Conservation (phyloP, 53 echinoderm and acorn worm species). For the Actinopyga echinites region DNA sequence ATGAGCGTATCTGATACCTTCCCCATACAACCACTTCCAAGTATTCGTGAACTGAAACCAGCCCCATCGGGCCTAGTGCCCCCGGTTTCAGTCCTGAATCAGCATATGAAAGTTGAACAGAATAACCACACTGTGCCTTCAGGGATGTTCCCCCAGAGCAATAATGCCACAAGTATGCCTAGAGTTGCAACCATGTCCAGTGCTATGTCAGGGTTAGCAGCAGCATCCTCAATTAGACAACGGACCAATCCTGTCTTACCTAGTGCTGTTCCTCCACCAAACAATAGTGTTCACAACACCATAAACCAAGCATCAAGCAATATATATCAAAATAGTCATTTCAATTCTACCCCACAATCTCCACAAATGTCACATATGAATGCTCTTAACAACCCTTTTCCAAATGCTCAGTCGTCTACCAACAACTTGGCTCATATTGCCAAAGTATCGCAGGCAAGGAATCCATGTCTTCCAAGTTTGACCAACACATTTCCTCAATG, state of each 20-base stretch:
- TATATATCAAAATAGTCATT: neutral
- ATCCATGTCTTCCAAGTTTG: slow-evolving; percentile 27
- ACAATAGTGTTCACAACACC: neutral
- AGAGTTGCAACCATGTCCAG: neutral
- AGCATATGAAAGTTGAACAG: neutral
- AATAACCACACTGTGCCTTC: slow-evolving; percentile 30
- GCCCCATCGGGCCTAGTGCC: neutral
- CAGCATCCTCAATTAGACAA: neutral
- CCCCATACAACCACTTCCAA: slow-evolving; percentile 27
- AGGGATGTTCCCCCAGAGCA: slow-evolving; percentile 1
- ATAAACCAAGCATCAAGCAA: neutral
- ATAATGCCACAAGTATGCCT: slow-evolving; percentile 19
- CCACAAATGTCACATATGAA: slow-evolving; percentile 1
- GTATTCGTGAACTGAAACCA: slow-evolving; percentile 31
- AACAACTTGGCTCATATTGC: slow-evolving; percentile 18
- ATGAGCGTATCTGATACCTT: slow-evolving; percentile 33
- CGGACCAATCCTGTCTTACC: neutral
- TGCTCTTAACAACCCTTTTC: neutral
- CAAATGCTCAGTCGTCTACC: neutral
- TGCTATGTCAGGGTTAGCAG: slow-evolving; percentile 6
- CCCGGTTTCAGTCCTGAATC: neutral
- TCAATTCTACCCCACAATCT: slow-evolving; percentile 4
- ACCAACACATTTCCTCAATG: neutral
- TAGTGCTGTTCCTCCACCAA: neutral
- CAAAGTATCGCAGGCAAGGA: neutral